Evolutionary conservation across 2,797 vertebrate species (phyloP).

Genomic region (Staurois parvus): DNA sequence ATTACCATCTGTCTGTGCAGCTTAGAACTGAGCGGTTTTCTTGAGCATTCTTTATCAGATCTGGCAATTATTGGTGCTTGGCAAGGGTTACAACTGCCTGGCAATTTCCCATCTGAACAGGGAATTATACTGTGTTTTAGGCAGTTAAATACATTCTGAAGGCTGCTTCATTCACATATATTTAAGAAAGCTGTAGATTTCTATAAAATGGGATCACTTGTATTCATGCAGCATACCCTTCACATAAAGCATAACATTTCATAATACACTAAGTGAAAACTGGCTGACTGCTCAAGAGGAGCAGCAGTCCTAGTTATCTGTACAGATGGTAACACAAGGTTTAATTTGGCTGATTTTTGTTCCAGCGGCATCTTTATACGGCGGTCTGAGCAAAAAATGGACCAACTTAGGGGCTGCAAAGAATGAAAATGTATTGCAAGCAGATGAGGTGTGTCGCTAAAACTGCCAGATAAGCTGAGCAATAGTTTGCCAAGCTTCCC

Average conservation of each 20-base stretch:
- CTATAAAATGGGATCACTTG: neutral
- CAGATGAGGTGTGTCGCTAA: constrained; percentile 33
- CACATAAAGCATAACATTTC: constrained; percentile 1
- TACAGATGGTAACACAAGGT: constrained; percentile 41
- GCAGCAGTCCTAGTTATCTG: constrained; percentile 33
- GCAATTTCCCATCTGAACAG: too few species aligned
- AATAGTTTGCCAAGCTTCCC: constrained; percentile 22
- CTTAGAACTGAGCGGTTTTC: too few species aligned
- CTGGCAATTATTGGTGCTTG: too few species aligned
- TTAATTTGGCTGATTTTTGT: constrained; percentile 17
- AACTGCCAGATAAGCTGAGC: constrained; percentile 16
- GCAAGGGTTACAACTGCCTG: too few species aligned
- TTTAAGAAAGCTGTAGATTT: neutral
- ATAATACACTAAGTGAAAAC: neutral
- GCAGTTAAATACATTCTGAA: too few species aligned
- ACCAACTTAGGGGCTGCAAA: constrained; percentile 18
- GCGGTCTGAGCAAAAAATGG: constrained; percentile 4
- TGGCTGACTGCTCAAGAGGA: constrained; percentile 7
- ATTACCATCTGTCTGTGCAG: too few species aligned
- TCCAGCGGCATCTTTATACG: constrained; percentile 13
- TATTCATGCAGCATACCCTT: too few species aligned
- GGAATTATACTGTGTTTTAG: too few species aligned
- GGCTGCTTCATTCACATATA: too few species aligned
- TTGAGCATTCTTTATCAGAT: too few species aligned
- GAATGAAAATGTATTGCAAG: constrained; percentile 34